A percentile compares a stretch with the other conserved stretches of the same genome.
These are phyloP conservation scores for Steinernema khuongi DNA, from an alignment of 1,140 invertebrate species.

Conservation along the genomic window DNA sequence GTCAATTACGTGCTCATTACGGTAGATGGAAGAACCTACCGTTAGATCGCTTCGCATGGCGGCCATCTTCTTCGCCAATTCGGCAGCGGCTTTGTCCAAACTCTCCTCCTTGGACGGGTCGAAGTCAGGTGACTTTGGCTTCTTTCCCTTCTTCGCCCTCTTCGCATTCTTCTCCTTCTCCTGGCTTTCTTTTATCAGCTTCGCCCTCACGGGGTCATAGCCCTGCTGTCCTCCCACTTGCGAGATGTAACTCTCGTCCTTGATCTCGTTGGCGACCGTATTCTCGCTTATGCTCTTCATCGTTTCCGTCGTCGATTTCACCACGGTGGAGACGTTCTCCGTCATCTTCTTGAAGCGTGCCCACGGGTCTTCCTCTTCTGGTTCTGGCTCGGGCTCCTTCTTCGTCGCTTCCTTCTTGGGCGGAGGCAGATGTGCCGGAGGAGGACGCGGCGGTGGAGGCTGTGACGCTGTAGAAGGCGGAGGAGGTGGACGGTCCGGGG, in stretches of 20 bases:
- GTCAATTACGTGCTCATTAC: no score
- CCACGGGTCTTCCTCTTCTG: slow-evolving; percentile 57
- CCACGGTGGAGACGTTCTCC: slow-evolving; percentile 41
- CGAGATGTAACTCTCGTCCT: slow-evolving; percentile 52
- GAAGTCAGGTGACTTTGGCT: slow-evolving; percentile 33
- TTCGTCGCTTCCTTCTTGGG: slow-evolving; percentile 12
- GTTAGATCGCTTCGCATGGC: slow-evolving; percentile 30
- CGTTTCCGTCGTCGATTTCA: slow-evolving; percentile 44
- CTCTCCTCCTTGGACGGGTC: slow-evolving; percentile 53
- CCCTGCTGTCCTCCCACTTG: slow-evolving; percentile 42
- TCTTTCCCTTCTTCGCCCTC: slow-evolving; percentile 47
- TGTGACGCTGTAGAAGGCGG: slow-evolving; percentile 30
- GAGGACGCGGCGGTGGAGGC: background rate
- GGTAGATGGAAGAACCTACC: background rate
- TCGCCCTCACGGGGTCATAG: slow-evolving; percentile 42
- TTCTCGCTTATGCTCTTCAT: slow-evolving; percentile 47
- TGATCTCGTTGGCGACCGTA: slow-evolving; percentile 49
- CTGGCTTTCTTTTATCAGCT: slow-evolving; percentile 41
- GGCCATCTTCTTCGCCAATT: slow-evolving; percentile 51
- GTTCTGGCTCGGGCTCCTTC: slow-evolving; percentile 23
- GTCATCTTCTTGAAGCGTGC: slow-evolving; percentile 55
- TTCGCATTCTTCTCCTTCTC: slow-evolving; percentile 53
- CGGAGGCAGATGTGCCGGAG: slow-evolving; percentile 26
- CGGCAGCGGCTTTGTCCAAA: slow-evolving; percentile 50
- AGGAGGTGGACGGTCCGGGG: slow-evolving; percentile 23